phyloP scores from a whole-genome alignment of 2,888 invertebrate genomes.

The Germaria angustata region DNA sequence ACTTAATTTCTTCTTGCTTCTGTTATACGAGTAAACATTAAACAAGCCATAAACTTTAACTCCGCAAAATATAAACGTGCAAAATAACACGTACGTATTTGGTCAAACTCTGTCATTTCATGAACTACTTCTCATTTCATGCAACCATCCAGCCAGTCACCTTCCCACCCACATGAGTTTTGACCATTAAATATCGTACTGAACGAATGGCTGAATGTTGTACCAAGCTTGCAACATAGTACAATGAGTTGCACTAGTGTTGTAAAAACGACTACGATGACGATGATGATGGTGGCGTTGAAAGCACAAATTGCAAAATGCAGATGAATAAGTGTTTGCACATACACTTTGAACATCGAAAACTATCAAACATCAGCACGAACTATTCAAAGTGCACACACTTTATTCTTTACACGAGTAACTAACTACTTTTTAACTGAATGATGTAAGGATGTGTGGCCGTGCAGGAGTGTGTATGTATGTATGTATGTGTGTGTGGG shows the following conservation, averaged over 20 bases:
- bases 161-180: conserved; percentile 1
- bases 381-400: conserved; percentile 8
- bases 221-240: not conserved
- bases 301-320: conserved; percentile 40
- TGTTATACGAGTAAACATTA: conserved; percentile 27
- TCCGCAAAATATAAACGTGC: conserved; percentile 31
- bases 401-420: not conserved
- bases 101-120: conserved; percentile 32
- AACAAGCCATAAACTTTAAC: conserved; percentile 33
- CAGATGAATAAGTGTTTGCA: conserved; percentile 51
- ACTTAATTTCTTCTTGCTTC: conserved; percentile 5
- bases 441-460: not conserved
- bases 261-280: not conserved
- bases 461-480: conserved; percentile 25
- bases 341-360: conserved; percentile 18
- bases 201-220: conserved; percentile 39
- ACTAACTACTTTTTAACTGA: conserved; percentile 21
- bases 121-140: not conserved
- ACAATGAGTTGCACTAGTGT: not conserved
- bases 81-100: conserved; percentile 51
- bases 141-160: not conserved
- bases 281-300: conserved; percentile 10
- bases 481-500: conserved; percentile 22
- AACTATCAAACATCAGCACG: conserved; percentile 37
- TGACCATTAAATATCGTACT: conserved; percentile 44